Evolutionary conservation across 2,888 invertebrate species (phyloP).

Genomic region (Drosophila flavopinicola): DNA sequence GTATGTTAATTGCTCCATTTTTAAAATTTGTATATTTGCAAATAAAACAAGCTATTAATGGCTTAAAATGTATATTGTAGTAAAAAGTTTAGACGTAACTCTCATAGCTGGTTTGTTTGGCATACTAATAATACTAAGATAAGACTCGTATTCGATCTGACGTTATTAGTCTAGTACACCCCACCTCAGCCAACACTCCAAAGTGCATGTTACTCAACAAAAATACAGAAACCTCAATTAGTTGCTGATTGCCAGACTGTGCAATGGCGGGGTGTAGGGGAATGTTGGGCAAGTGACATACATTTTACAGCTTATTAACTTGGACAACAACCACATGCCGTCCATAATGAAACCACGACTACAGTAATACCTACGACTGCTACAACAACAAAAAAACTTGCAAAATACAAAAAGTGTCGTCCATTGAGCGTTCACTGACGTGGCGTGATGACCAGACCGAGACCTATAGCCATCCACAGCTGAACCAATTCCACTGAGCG

Average conservation of each 20-base stretch:
- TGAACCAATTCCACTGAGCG: background rate
- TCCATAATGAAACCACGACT: conserved; percentile 26
- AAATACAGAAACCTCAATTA: conserved; percentile 41
- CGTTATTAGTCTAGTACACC: conserved; percentile 5
- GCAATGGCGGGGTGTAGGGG: conserved; percentile 5
- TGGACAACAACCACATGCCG: conserved; percentile 63
- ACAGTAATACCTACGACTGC: too few relatives aligned
- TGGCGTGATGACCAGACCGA: conserved; percentile 52
- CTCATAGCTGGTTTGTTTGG: conserved; percentile 1
- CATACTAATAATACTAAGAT: conserved; percentile 6
- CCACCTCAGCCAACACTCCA: background rate
- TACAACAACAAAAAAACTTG: conserved; percentile 29
- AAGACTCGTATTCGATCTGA: conserved; percentile 15
- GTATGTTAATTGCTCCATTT: conserved; percentile 10
- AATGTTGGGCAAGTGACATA: conserved; percentile 71
- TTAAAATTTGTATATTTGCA: too few relatives aligned
- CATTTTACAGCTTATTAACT: conserved; percentile 81
- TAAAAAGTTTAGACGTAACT: conserved; percentile 7
- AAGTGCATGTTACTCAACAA: conserved; percentile 18
- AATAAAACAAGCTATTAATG: too few relatives aligned
- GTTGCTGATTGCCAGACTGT: conserved; percentile 38
- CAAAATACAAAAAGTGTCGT: conserved; percentile 44
- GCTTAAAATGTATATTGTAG: background rate
- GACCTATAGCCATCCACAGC: conserved; percentile 13
- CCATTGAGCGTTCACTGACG: conserved; percentile 48